Evolutionary conservation across 2,797 vertebrate species (phyloP).

Genomic region (Neosilurus hyrtlii): DNA sequence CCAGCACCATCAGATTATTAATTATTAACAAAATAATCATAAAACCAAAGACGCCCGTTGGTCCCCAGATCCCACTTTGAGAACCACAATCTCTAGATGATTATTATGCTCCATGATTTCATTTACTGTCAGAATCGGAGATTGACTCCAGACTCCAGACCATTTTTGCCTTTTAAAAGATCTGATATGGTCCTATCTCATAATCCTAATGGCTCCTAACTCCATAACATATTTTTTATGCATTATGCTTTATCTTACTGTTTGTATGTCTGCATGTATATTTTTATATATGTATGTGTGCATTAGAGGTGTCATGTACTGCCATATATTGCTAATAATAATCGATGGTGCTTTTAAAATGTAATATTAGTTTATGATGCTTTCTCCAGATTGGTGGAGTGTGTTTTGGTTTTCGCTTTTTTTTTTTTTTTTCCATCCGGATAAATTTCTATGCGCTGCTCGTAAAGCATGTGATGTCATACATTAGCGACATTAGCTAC

Average conservation of each 20-base stretch:
- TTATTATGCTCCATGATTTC: slow-evolving; percentile 34
- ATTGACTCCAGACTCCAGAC: slow-evolving; percentile 33
- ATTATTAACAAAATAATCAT: not conserved
- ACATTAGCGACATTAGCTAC: slow-evolving; percentile 60
- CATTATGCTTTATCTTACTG: slow-evolving; percentile 51
- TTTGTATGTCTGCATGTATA: not conserved
- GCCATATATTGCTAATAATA: slow-evolving; percentile 59
- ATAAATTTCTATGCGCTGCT: slow-evolving; percentile 57
- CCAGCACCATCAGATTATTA: not conserved
- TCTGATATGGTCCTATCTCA: slow-evolving; percentile 43
- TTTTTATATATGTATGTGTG: slow-evolving; percentile 23
- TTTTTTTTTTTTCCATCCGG: slow-evolving; percentile 56
- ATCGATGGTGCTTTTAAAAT: slow-evolving; percentile 62
- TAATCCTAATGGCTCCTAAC: slow-evolving; percentile 46
- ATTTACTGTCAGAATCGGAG: slow-evolving; percentile 44
- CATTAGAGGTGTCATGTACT: slow-evolving; percentile 40
- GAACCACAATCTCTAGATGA: not conserved
- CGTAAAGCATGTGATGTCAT: slow-evolving; percentile 69
- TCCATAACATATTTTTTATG: slow-evolving; percentile 54
- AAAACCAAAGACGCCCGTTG: not conserved
- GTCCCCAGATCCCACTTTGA: slow-evolving; percentile 3
- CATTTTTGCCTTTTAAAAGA: slow-evolving; percentile 47
- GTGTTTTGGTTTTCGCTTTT: slow-evolving; percentile 43
- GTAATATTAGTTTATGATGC: slow-evolving; percentile 64
- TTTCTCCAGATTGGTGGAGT: slow-evolving; percentile 60